Base-by-base conservation (phyloP, 2,113 vertebrate genomes). In the Alaudala cheleensis region DNA sequence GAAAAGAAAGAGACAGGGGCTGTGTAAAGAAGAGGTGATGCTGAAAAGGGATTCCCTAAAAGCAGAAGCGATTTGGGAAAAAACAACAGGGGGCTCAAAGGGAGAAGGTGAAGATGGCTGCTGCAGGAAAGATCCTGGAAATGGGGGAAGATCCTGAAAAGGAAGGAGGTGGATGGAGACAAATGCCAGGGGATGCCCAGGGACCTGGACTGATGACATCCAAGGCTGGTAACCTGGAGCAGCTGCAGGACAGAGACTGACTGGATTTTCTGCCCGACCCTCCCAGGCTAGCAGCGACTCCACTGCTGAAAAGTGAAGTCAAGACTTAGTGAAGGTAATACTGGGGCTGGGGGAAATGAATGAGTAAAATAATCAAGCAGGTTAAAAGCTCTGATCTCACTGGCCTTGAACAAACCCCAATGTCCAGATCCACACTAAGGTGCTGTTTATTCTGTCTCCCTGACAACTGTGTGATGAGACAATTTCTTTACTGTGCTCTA, bases 211-310 rank as follows among this genome's bases (percentile, higher is more conserved):
- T 0, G 0, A n/a, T 10, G 70, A 90, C 22, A 23, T 8, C 17
- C 33, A 37, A 47, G 39, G 66, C 10, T n/a, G 51, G 26, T 33
- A 67, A 79, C 49, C 1, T 4, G 29, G 12, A 78, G 42, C 45
- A 81, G 58, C 69, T 61, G 79, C 54, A 80, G 2, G 2, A 56
- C 0, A 22, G 14, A 20, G 61, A 45, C 25, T 14, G 29, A 40
- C 0, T 0, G 0, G 3, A 77, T 34, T 47, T 65, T 57, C 81
- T 91, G 64, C 33, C n/a, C 0, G 0, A 64, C 6, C 18, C 19
- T 61, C 33, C 29, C 64, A 66, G 56, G 23, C 33, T 84, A 84
- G 64, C 60, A 81, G 67, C 0, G 0, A 50, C 24, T 58, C 33
- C 25, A 3, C 33, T 47, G 58, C 72, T 71, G 60, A 60, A 39